Evolutionary conservation across 2,888 invertebrate genomes (phyloP).

Genomic region (Pantelozetes paolii): DNA sequence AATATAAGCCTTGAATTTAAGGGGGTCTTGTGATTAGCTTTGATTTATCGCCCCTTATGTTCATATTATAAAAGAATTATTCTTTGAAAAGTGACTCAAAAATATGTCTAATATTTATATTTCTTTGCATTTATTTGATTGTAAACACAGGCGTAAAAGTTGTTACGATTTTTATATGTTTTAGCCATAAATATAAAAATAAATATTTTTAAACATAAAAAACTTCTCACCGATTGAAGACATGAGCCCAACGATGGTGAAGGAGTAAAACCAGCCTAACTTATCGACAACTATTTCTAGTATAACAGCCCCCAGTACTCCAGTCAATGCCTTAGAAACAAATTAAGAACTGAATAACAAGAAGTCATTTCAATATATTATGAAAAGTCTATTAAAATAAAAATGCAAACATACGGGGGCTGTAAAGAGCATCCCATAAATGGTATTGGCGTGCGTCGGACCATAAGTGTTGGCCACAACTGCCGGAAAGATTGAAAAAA

Average conservation of each 20-base stretch:
- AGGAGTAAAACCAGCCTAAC: conserved; percentile 51
- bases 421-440: conserved; percentile 51
- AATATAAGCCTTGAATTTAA: no score
- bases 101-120: no score
- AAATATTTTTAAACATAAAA: background rate
- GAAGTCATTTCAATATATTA: conserved; percentile 24
- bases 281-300: conserved; percentile 47
- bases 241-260: conserved; percentile 48
- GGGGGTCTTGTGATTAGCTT: no score
- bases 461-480: conserved; percentile 52
- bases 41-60: no score
- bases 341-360: background rate
- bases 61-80: no score
- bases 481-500: conserved; percentile 52
- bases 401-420: conserved; percentile 49
- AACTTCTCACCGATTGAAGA: background rate
- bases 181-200: background rate
- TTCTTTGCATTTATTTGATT: no score
- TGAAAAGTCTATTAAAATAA: background rate
- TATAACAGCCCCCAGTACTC: conserved; percentile 49
- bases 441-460: conserved; percentile 50
- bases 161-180: background rate
- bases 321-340: conserved; percentile 47
- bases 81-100: no score
- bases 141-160: background rate